A percentile compares a stretch with the other conserved stretches of the same genome.
Conservation (phyloP, 2,888 invertebrate species). For the Drosophila demipolita region DNA sequence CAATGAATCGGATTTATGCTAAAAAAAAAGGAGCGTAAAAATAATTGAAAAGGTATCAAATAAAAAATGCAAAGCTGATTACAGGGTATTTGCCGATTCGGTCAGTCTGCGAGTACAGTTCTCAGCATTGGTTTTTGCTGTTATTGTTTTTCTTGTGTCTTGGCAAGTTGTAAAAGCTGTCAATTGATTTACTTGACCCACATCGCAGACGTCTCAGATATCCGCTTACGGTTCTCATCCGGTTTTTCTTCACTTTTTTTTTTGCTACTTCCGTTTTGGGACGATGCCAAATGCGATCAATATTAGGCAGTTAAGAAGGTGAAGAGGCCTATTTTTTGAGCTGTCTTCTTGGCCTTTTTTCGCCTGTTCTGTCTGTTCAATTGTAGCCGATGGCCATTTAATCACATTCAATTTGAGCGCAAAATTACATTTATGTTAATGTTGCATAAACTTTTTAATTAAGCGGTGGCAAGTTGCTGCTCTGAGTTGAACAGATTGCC, state of each 20-base stretch:
- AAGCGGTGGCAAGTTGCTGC: constrained; percentile 47
- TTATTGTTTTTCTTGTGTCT: constrained; percentile 16
- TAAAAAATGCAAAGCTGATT: neutral
- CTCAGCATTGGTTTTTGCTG: neutral
- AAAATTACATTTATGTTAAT: constrained; percentile 75
- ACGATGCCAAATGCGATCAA: constrained; percentile 57
- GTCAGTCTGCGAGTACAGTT: neutral
- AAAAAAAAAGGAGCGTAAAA: neutral
- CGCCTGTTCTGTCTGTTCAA: constrained; percentile 6
- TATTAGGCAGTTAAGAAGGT: constrained; percentile 57
- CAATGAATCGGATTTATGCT: neutral
- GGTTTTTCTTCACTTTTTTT: constrained; percentile 18
- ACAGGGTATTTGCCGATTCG: neutral
- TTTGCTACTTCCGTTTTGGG: constrained; percentile 14
- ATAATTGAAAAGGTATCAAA: neutral
- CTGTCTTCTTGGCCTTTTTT: constrained; percentile 24
- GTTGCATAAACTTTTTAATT: constrained; percentile 73
- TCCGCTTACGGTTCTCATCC: constrained; percentile 8
- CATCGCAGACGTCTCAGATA: constrained; percentile 35
- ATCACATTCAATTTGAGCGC: constrained; percentile 36
- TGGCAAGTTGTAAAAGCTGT: constrained; percentile 56
- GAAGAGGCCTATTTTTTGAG: constrained; percentile 15
- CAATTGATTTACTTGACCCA: constrained; percentile 79
- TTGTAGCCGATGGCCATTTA: constrained; percentile 33
- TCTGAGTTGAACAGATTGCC: constrained; percentile 27